Base-by-base conservation (phyloP, 2,113 vertebrate genomes). In the Saccopteryx bilineata region DNA sequence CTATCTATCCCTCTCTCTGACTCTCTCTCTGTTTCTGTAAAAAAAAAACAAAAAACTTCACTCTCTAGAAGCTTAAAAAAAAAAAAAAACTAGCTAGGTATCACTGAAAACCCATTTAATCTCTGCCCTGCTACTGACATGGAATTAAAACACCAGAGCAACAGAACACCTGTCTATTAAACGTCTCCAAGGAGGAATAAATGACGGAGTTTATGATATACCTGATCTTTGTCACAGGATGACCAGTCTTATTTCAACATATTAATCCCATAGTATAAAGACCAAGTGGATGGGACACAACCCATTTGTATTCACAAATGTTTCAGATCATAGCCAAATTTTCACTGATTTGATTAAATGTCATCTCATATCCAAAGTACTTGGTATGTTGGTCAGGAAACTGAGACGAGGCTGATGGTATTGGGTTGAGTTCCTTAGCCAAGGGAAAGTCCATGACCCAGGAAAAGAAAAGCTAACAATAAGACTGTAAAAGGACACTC, bases 31-130 rank as follows among this genome's bases (percentile, higher is more conserved):
- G 39, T 39, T 39, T 39, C 39, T 39, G 39, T 39, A 39, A 39
- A 39, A 39, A 39, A 39, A 39, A 39, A 39, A 39, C 2, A 39
- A 39, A 39, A 39, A 39, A 39, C 39, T 39, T 39, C 39, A 39
- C 39, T 39, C 39, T 39, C 39, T 39, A 39, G 39, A 39, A 39
- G 39, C 39, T 39, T 39, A 39, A 39, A 39, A 39, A 39, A 39
- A 39, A 39, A 39, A 39, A 39, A 39, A 39, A 39, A 39, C 39
- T 39, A 39, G 39, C 39, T 39, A 39, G 68, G 69, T 61, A 74
- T 83, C 71, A 61, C 31, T 93, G 65, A 97, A 80, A 79, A 89
- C 61, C 93, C 48, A 75, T 95, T 97, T 94, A 96, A 96, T 80
- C 92, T 95, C 94, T 92, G 8, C 81, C 74, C 86, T 96, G 39